Evolutionary conservation across 2,113 vertebrate species (phyloP).

Genomic region (Xenopus tropicalis): UCB_Xtro_10.0 CM004443.2:33549501-33550000

Average conservation of each 20-base stretch:
- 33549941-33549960: too few species aligned
- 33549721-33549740: constrained; percentile 36
- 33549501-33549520: constrained; percentile 38
- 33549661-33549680: constrained; percentile 41
- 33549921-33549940: too few species aligned
- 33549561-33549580: constrained; percentile 41
- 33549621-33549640: constrained; percentile 41
- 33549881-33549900: too few species aligned
- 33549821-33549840: neutral
- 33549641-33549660: constrained; percentile 38
- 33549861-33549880: too few species aligned
- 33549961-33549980: too few species aligned
- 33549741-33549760: constrained; percentile 12
- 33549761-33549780: constrained; percentile 1
- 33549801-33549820: neutral
- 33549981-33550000: too few species aligned
- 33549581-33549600: constrained; percentile 37
- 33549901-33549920: too few species aligned
- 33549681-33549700: constrained; percentile 43
- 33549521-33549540: constrained; percentile 42
- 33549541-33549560: constrained; percentile 40
- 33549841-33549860: too few species aligned
- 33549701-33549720: constrained; percentile 27
- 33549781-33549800: neutral
- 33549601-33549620: constrained; percentile 42